Conservation (phyloP, 1,140 invertebrate species). For the Microplitis demolitor region DNA sequence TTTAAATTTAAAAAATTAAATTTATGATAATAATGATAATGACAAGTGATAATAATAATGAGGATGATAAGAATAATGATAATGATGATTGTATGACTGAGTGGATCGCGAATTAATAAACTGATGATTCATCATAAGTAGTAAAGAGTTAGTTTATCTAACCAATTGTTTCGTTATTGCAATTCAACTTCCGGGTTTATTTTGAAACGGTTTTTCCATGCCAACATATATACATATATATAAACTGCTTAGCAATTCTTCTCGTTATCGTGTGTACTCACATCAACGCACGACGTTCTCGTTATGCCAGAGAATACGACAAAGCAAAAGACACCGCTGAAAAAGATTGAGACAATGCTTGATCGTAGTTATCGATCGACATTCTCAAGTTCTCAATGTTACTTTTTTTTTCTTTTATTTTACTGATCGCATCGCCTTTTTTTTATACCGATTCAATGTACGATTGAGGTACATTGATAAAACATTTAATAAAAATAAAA, state of each 20-base stretch:
- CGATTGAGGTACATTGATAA: not conserved
- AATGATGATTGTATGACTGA: too few relatives aligned
- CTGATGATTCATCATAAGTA: slow-evolving; percentile 3
- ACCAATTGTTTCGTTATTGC: not conserved
- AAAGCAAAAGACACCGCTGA: not conserved
- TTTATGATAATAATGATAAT: not conserved
- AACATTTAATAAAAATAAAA: not conserved
- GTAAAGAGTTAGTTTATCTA: not conserved
- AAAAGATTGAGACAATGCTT: slow-evolving; percentile 7
- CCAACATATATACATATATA: not conserved
- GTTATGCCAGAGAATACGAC: not conserved
- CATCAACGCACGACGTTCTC: not conserved
- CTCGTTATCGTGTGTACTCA: not conserved
- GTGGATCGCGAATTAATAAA: not conserved
- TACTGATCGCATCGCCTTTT: too few relatives aligned
- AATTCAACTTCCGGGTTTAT: not conserved
- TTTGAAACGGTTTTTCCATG: too few relatives aligned
- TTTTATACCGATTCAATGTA: not conserved
- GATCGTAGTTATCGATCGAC: not conserved
- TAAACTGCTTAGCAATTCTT: not conserved
- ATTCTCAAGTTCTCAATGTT: not conserved
- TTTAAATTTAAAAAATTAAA: too few relatives aligned
- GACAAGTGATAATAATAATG: not conserved
- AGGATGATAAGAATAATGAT: too few relatives aligned
- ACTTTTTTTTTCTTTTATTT: too few relatives aligned